A percentile compares a stretch with the other conserved stretches of the same genome.
Conservation (phyloP, 37 sponge, comb jelly and placozoan species). For the Chondrilla cf. caribensis region DNA sequence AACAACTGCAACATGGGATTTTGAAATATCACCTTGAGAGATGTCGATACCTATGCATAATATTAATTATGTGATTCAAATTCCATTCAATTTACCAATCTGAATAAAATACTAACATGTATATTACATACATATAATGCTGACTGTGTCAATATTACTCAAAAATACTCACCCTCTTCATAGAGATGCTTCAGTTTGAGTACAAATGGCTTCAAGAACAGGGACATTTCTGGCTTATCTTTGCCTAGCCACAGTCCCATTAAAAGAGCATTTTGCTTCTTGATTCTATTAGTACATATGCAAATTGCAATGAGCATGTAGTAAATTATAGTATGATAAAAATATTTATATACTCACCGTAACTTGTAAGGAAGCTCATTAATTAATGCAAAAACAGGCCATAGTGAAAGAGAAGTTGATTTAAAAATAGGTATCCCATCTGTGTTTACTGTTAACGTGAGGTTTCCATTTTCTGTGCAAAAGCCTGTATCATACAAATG, state of each 20-base stretch:
- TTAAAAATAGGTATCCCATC: constrained; percentile 22
- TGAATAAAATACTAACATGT: too few relatives aligned
- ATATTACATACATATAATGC: too few relatives aligned
- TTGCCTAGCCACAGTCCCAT: not conserved
- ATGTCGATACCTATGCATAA: not conserved
- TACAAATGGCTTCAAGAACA: not conserved
- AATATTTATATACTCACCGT: not conserved
- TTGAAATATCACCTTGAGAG: not conserved
- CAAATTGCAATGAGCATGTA: not conserved
- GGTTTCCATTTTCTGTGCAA: not conserved
- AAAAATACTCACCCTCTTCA: too few relatives aligned
- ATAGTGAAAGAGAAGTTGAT: not conserved
- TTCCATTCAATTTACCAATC: too few relatives aligned
- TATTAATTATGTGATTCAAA: not conserved
- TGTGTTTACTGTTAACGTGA: constrained; percentile 9
- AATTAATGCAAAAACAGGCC: constrained; percentile 12
- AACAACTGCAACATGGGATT: not conserved
- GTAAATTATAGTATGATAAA: not conserved
- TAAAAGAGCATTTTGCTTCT: not conserved
- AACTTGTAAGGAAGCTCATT: constrained; percentile 3
- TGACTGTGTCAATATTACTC: too few relatives aligned
- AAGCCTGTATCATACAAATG: not conserved
- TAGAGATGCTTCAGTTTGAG: not conserved
- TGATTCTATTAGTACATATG: not conserved
- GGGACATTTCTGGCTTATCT: constrained; percentile 4